Conservation (phyloP, 1,140 invertebrate species). For the Oedothorax gibbosus region DNA sequence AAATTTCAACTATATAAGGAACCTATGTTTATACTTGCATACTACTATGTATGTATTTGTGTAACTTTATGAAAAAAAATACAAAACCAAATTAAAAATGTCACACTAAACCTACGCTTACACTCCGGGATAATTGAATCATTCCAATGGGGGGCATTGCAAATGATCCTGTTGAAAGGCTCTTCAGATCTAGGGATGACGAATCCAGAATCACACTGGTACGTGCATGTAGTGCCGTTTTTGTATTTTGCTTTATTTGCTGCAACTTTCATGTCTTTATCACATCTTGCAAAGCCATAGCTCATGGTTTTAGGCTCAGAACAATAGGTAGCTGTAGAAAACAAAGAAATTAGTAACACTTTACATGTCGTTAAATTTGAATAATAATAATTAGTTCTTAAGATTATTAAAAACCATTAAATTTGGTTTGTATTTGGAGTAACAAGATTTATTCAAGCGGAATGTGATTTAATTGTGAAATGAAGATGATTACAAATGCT, state of each 20-base stretch:
- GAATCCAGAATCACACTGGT: conserved; percentile 22
- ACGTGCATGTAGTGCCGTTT: conserved; percentile 32
- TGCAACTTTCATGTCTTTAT: neutral
- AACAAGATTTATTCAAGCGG: too few species aligned
- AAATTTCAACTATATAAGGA: too few species aligned
- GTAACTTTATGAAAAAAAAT: neutral
- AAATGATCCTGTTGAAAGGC: neutral
- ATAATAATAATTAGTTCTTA: too few species aligned
- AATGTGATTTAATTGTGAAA: too few species aligned
- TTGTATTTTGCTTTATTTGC: conserved; percentile 18
- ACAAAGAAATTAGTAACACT: neutral
- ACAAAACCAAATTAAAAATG: neutral
- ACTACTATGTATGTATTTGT: too few species aligned
- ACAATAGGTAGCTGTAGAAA: conserved; percentile 37
- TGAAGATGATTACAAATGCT: too few species aligned
- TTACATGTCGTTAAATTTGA: too few species aligned
- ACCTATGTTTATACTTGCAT: too few species aligned
- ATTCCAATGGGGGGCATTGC: conserved; percentile 48
- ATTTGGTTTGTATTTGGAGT: too few species aligned
- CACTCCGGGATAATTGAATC: conserved; percentile 39
- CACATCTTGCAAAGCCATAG: conserved; percentile 17
- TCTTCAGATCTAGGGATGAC: conserved; percentile 21
- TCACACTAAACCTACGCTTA: conserved; percentile 57
- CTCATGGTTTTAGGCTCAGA: conserved; percentile 10
- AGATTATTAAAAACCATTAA: too few species aligned